These are phyloP conservation scores for Amia ocellicauda DNA, from an alignment of 2,113 vertebrate species.

Conservation along the genomic window DNA sequence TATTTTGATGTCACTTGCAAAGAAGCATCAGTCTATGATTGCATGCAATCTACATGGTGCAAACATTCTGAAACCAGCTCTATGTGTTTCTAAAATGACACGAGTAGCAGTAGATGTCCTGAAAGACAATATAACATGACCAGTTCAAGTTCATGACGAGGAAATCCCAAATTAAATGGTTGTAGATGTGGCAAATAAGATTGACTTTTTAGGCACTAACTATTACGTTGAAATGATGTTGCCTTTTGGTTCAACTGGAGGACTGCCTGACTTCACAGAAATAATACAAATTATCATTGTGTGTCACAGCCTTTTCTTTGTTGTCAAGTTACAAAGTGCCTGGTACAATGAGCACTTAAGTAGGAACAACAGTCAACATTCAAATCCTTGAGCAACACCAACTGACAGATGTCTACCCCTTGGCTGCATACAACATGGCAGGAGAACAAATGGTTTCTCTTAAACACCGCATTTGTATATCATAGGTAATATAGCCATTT, in stretches of 20 bases:
- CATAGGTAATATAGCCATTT: too few relatives aligned
- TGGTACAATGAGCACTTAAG: conserved; percentile 25
- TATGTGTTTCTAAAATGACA: conserved; percentile 25
- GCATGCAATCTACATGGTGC: conserved; percentile 25
- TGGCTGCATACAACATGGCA: conserved; percentile 15
- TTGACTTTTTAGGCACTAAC: conserved; percentile 23
- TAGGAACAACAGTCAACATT: conserved; percentile 18
- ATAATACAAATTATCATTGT: conserved; percentile 34
- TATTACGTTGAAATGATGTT: conserved; percentile 33
- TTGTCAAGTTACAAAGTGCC: conserved; percentile 15
- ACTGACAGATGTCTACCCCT: conserved; percentile 16
- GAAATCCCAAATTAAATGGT: conserved; percentile 16
- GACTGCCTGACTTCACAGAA: conserved; percentile 37
- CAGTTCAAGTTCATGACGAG: conserved; percentile 23
- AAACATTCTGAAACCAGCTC: conserved; percentile 3
- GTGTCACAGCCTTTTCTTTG: conserved; percentile 15
- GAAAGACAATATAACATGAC: conserved; percentile 29
- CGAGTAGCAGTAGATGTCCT: conserved; percentile 27
- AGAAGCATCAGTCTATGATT: conserved; percentile 37
- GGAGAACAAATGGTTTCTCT: conserved; percentile 11
- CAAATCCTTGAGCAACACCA: conserved; percentile 16
- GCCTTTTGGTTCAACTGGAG: conserved; percentile 33
- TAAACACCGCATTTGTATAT: conserved; percentile 14
- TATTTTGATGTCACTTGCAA: conserved; percentile 18
- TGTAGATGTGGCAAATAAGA: conserved; percentile 30